Evolutionary conservation across 2,797 vertebrate species (phyloP).

Genomic region (Cheirogaleus major): DNA sequence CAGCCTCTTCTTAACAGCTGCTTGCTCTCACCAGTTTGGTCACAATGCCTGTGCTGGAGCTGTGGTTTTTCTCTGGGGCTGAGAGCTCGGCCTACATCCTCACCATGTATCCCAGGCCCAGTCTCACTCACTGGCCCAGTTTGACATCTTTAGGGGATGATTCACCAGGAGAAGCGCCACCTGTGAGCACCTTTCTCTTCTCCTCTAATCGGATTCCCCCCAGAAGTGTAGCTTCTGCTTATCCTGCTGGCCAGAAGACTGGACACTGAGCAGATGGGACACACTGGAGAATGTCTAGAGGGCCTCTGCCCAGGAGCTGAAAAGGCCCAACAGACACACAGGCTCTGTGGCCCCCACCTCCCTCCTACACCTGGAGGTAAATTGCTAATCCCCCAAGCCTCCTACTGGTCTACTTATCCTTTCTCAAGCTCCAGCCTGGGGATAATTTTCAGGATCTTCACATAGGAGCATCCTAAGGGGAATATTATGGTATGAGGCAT

Average conservation of each 20-base stretch:
- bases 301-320: background rate
- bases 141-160: slow-evolving; percentile 15
- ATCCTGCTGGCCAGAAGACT: background rate
- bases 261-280: background rate
- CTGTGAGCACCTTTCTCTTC: background rate
- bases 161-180: background rate
- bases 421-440: background rate
- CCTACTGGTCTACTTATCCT: background rate
- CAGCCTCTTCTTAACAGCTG: background rate
- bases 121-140: background rate
- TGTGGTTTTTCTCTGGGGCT: background rate
- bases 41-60: background rate
- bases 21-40: background rate
- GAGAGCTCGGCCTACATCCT: background rate
- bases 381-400: background rate
- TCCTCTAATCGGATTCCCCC: background rate
- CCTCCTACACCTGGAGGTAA: background rate
- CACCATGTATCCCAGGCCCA: too few species aligned
- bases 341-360: background rate
- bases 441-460: background rate
- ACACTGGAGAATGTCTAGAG: background rate
- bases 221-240: background rate
- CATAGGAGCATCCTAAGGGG: background rate
- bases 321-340: background rate
- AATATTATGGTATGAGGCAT: background rate